phyloP scores from a whole-genome alignment of 2,888 invertebrate genomes.

The Eristalinus sepulchralis region DNA sequence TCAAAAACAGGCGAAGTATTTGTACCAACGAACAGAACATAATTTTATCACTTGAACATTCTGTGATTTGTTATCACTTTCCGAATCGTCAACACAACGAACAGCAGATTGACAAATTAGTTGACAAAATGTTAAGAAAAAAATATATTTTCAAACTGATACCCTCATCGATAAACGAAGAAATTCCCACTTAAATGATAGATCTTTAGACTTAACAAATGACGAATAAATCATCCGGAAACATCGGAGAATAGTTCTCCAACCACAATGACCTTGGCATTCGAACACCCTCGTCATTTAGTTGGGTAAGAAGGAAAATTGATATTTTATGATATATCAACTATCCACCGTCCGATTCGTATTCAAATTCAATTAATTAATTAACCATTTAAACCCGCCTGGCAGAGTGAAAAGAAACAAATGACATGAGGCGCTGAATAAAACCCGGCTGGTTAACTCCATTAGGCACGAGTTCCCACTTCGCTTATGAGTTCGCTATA shows the following conservation, averaged over 20 bases:
- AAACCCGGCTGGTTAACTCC: not conserved
- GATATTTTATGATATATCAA: not conserved
- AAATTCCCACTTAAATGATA: not conserved
- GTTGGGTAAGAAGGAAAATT: not conserved
- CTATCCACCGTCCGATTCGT: not conserved
- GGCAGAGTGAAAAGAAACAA: not conserved
- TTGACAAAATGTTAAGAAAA: no score
- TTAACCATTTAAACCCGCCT: not conserved
- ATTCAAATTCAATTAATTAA: not conserved
- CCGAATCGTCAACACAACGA: no score
- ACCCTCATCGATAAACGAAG: not conserved
- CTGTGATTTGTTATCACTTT: no score
- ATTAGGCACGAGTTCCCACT: not conserved
- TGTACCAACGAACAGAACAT: no score
- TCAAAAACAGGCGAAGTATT: no score
- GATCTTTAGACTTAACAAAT: not conserved
- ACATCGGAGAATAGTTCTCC: not conserved
- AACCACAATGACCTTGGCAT: not conserved
- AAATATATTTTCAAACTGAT: no score
- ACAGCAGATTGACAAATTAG: no score
- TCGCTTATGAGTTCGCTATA: not conserved
- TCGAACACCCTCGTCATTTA: not conserved
- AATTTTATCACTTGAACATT: no score
- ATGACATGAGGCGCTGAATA: not conserved
- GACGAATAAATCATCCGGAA: not conserved